phyloP scores from a whole-genome alignment of 2,113 vertebrate genomes.

The Odobenus rosmarus region DNA sequence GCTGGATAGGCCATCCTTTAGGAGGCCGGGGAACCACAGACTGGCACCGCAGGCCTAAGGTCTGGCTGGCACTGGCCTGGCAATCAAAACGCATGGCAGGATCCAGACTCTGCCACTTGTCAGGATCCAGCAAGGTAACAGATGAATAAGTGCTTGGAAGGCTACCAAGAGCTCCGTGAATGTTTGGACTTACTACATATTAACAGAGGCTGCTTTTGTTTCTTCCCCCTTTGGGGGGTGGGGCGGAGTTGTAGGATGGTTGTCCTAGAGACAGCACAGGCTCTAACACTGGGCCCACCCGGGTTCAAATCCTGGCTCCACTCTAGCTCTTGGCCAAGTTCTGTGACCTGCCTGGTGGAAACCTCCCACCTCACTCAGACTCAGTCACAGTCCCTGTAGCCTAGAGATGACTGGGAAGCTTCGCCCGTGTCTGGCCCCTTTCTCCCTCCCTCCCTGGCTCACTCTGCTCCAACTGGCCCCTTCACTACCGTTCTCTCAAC shows the following conservation, averaged over 20 bases:
- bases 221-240: background rate
- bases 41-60: background rate
- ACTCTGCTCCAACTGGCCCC: background rate
- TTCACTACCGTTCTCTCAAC: background rate
- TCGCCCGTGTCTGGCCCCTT: background rate
- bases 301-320: background rate
- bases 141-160: background rate
- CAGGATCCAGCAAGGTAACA: background rate
- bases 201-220: background rate
- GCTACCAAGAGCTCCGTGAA: background rate
- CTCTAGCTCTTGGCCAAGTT: background rate
- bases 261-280: background rate
- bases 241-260: background rate
- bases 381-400: background rate
- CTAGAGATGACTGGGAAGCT: rapidly evolving
- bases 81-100: background rate
- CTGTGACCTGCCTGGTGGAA: background rate
- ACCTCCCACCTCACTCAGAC: background rate
- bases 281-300: background rate
- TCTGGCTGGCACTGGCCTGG: background rate
- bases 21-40: background rate
- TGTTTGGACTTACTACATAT: background rate
- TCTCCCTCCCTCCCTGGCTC: background rate
- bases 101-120: background rate
- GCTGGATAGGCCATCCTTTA: background rate